Conservation (phyloP, 2,888 invertebrate genomes). For the Andricus curvator region DNA sequence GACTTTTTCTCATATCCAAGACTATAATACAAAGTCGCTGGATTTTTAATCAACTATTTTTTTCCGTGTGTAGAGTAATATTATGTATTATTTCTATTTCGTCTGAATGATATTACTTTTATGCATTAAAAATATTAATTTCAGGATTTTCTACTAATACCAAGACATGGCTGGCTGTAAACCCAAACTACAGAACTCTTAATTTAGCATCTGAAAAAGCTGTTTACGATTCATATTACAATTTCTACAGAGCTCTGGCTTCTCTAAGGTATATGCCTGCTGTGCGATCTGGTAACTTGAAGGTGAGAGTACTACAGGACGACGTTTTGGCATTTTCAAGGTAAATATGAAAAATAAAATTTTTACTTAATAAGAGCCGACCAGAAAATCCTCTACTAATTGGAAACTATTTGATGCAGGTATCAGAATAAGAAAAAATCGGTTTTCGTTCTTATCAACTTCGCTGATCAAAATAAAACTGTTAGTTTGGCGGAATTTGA, state of each 20-base stretch:
- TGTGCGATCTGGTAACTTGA: slow-evolving; percentile 80
- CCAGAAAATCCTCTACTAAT: background rate
- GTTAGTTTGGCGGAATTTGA: slow-evolving; percentile 81
- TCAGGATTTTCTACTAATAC: no score
- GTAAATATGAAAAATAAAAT: slow-evolving; percentile 45
- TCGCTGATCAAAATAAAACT: slow-evolving; percentile 78
- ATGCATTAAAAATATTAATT: no score
- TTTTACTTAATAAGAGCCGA: background rate
- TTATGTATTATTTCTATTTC: no score
- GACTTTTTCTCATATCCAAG: no score
- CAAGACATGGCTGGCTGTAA: slow-evolving; percentile 55
- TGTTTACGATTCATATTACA: slow-evolving; percentile 81
- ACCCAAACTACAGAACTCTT: slow-evolving; percentile 81
- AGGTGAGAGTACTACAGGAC: slow-evolving; percentile 80
- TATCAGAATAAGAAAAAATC: slow-evolving; percentile 74
- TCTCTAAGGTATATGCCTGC: slow-evolving; percentile 80
- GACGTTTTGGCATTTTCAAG: slow-evolving; percentile 79
- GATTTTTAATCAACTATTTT: no score
- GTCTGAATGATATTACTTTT: no score
- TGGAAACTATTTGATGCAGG: slow-evolving; percentile 66
- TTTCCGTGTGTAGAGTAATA: no score
- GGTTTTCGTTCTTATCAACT: slow-evolving; percentile 80
- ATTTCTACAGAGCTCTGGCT: slow-evolving; percentile 82
- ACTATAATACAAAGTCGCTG: no score
- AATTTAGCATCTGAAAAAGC: slow-evolving; percentile 81